phyloP scores from a whole-genome alignment of 1,140 invertebrate genomes.

The roundworm (Caenorhabditis elegans) region DNA sequence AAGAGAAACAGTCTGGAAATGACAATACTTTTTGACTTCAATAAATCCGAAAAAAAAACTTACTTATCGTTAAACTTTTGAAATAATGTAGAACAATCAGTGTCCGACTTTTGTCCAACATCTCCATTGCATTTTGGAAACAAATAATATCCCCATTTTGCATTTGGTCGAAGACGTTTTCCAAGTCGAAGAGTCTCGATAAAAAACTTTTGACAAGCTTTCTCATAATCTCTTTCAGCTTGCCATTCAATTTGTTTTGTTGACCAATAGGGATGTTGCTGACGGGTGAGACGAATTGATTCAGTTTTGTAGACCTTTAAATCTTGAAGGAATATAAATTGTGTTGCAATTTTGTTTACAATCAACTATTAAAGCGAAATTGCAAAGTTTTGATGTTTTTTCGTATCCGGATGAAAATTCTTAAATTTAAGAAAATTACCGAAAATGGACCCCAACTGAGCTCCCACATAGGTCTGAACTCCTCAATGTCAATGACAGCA shows the following conservation, averaged over 20 bases:
- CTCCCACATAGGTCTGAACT: not conserved
- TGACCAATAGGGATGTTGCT: not conserved
- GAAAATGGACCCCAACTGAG: not conserved
- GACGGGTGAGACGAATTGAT: not conserved
- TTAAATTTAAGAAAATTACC: not conserved
- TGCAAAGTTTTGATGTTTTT: too few species aligned
- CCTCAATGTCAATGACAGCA: not conserved
- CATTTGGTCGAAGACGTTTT: not conserved
- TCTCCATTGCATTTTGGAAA: conserved; percentile 19
- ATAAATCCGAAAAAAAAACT: too few species aligned
- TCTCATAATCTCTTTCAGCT: not conserved
- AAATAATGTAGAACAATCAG: not conserved
- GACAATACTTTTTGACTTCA: too few species aligned
- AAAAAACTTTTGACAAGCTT: not conserved
- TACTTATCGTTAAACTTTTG: conserved; percentile 25
- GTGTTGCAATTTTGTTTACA: too few species aligned
- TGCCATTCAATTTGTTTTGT: conserved; percentile 3
- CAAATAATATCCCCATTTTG: conserved; percentile 10
- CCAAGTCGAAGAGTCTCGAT: conserved; percentile 2
- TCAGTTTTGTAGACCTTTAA: conserved; percentile 5
- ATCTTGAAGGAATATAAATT: not conserved
- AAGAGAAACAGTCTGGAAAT: too few species aligned
- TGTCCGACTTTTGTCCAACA: not conserved
- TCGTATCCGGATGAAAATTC: not conserved
- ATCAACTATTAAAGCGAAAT: too few species aligned